These are phyloP conservation scores for Smittia aterrima DNA, from an alignment of 2,888 invertebrate species.

Conservation along the genomic window DNA sequence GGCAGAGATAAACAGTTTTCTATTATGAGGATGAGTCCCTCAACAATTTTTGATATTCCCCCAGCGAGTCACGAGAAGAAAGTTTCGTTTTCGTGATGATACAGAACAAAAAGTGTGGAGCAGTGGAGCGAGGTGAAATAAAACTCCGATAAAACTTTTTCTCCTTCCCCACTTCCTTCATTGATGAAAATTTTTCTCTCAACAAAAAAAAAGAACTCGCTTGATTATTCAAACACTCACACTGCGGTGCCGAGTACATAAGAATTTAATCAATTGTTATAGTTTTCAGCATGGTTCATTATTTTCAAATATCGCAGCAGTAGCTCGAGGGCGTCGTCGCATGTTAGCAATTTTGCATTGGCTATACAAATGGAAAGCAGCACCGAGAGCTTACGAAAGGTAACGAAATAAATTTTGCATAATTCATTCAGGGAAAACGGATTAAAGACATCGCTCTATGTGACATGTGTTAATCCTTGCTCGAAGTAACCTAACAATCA, in stretches of 20 bases:
- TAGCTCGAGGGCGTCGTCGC: not conserved
- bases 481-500: not conserved
- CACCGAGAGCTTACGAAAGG: not conserved
- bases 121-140: not conserved
- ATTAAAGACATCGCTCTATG: not conserved
- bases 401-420: slow-evolving; percentile 7
- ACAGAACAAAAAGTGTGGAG: not conserved
- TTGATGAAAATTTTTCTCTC: slow-evolving; percentile 3
- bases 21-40: slow-evolving; percentile 14
- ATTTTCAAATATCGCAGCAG: slow-evolving; percentile 7
- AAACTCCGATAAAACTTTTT: slow-evolving; percentile 24
- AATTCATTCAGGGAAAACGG: slow-evolving; percentile 5
- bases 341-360: not conserved
- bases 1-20: not conserved
- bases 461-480: not conserved
- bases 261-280: slow-evolving; percentile 27
- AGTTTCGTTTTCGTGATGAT: slow-evolving; percentile 1
- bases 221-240: not conserved
- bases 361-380: not conserved
- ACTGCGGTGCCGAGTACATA: not conserved
- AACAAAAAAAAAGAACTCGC: not conserved
- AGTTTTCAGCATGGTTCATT: slow-evolving; percentile 21
- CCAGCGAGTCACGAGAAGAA: slow-evolving; percentile 2
- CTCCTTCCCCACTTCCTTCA: not conserved
- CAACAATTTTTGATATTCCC: slow-evolving; percentile 28